Conservation (phyloP, 30 jellyfish, hydroid and myxozoan species). For the Cassiopea xamachana region DNA sequence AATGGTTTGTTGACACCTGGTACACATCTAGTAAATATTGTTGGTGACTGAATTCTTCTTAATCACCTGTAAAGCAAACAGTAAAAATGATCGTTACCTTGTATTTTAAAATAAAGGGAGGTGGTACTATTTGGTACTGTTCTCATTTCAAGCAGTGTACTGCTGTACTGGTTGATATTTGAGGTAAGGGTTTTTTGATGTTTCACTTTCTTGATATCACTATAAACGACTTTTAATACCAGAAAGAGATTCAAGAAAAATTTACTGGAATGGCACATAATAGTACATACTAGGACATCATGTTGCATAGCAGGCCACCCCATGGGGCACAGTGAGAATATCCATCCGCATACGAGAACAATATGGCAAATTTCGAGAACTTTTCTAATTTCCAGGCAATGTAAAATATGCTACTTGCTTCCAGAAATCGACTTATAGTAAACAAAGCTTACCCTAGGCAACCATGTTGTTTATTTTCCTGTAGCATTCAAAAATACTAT, state of each 20-base stretch:
- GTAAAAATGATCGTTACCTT: background rate
- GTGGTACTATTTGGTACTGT: background rate
- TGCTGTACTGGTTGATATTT: background rate
- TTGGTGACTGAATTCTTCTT: background rate
- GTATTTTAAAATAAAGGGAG: background rate
- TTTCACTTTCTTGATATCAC: background rate
- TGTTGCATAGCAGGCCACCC: too few relatives aligned
- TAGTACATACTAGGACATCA: too few relatives aligned
- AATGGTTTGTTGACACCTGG: background rate
- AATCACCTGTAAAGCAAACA: background rate
- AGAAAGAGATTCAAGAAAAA: background rate
- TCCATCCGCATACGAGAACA: too few relatives aligned
- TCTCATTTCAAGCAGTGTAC: background rate
- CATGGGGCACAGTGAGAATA: too few relatives aligned
- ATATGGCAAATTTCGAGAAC: too few relatives aligned
- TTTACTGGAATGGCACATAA: background rate
- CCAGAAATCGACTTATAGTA: too few relatives aligned
- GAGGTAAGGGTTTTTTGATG: background rate
- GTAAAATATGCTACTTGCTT: too few relatives aligned
- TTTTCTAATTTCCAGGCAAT: too few relatives aligned
- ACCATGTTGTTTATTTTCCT: too few relatives aligned
- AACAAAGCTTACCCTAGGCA: too few relatives aligned
- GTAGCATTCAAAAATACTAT: too few relatives aligned
- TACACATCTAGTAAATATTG: background rate
- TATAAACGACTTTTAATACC: background rate